Evolutionary conservation across 2,888 invertebrate species (phyloP).

Genomic region (Augiades crinisus): DNA sequence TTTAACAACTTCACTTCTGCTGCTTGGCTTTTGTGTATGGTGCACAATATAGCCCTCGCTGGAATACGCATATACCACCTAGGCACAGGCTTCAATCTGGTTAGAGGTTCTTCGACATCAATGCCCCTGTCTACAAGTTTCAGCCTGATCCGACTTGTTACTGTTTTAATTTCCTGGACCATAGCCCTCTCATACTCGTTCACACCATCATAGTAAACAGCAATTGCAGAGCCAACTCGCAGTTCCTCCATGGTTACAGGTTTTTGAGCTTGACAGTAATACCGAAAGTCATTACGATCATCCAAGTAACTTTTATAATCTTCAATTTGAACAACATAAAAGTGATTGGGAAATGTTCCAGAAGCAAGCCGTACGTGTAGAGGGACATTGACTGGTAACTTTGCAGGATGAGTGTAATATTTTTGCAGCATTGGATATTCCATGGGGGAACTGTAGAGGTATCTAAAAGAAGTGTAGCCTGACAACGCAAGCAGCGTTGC

Average conservation of each 20-base stretch:
- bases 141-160: constrained; percentile 31
- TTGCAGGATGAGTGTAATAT: constrained; percentile 31
- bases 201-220: constrained; percentile 27
- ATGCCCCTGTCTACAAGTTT: constrained; percentile 42
- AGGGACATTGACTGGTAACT: constrained; percentile 31
- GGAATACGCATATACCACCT: constrained; percentile 29
- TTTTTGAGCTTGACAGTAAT: constrained; percentile 31
- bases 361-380: constrained; percentile 37
- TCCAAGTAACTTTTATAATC: constrained; percentile 36
- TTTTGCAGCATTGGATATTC: constrained; percentile 27
- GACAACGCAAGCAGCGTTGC: constrained; percentile 39
- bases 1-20: too few species aligned
- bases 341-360: constrained; percentile 35
- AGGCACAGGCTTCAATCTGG: constrained; percentile 35
- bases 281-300: constrained; percentile 33
- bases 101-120: constrained; percentile 30
- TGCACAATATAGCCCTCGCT: constrained; percentile 34
- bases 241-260: constrained; percentile 31
- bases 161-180: constrained; percentile 33
- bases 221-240: constrained; percentile 32
- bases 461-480: constrained; percentile 34
- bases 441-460: constrained; percentile 6
- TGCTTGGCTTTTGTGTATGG: neutral
- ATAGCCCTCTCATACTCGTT: constrained; percentile 39
- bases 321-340: constrained; percentile 39